A percentile compares a stretch with the other conserved stretches of the same genome.
phyloP scores from a whole-genome alignment of 2,113 vertebrate genomes.

The Gavia stellata region DNA sequence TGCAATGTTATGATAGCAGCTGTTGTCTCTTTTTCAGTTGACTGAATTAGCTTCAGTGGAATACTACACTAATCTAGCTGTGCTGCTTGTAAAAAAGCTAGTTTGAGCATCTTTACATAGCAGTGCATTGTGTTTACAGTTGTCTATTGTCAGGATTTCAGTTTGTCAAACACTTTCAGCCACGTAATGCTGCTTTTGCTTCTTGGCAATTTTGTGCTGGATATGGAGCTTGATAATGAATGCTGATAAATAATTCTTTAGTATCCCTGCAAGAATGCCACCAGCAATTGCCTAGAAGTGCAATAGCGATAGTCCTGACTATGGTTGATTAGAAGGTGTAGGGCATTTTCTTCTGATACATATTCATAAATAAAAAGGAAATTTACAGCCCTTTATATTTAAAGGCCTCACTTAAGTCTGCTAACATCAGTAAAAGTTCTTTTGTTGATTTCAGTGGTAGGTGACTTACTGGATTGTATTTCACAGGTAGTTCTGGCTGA shows the following conservation, averaged over 20 bases:
- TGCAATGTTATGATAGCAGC: not conserved
- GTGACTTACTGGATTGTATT: not conserved
- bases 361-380: not conserved
- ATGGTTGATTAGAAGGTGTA: not conserved
- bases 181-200: not conserved
- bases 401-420: not conserved
- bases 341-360: not conserved
- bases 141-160: not conserved
- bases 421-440: not conserved
- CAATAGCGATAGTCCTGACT: not conserved
- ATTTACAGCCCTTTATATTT: not conserved
- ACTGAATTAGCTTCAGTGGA: not conserved
- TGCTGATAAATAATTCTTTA: not conserved
- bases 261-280: not conserved
- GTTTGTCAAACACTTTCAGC: not conserved
- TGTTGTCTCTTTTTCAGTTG: not conserved
- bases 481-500: not conserved
- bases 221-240: not conserved
- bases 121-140: not conserved
- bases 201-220: not conserved
- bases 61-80: not conserved
- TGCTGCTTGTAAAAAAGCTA: not conserved
- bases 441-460: not conserved
- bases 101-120: not conserved
- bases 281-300: not conserved